phyloP scores from a whole-genome alignment of 2,797 vertebrate species.

The Echeneis naucrates region DNA sequence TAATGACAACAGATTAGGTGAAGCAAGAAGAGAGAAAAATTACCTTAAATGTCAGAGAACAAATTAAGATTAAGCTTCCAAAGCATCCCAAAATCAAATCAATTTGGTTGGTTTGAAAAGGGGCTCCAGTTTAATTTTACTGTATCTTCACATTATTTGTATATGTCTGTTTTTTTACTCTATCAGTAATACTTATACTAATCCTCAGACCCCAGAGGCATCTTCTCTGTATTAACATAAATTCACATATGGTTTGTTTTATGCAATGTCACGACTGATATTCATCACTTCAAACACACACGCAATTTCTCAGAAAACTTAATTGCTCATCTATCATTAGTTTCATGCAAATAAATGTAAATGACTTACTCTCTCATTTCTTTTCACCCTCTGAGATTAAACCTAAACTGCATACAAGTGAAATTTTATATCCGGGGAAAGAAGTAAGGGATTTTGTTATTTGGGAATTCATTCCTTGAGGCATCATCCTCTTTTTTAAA shows the following conservation, averaged over 20 bases:
- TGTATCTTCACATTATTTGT: constrained; percentile 16
- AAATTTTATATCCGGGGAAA: not conserved
- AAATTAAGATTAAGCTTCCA: constrained; percentile 20
- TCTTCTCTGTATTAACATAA: not conserved
- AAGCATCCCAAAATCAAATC: constrained; percentile 6
- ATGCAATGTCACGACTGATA: not conserved
- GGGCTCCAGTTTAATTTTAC: constrained; percentile 16
- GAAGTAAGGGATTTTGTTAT: not conserved
- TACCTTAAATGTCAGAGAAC: constrained; percentile 24
- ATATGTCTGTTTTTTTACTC: not conserved
- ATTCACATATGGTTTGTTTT: constrained; percentile 7
- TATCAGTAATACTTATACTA: constrained; percentile 2
- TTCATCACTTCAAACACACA: not conserved
- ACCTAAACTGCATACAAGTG: not conserved
- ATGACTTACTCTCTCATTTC: not conserved
- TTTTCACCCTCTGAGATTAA: not conserved
- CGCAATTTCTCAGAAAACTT: not conserved
- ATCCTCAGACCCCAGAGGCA: not conserved
- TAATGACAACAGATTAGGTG: constrained; percentile 56
- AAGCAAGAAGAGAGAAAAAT: constrained; percentile 20
- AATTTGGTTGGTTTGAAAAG: constrained; percentile 4
- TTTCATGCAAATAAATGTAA: not conserved
- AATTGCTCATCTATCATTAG: not conserved
- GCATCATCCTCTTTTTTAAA: constrained; percentile 8
- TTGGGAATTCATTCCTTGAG: constrained; percentile 7